These are phyloP conservation scores for Craniophora ligustri DNA, from an alignment of 2,888 invertebrate genomes.

Conservation along the genomic window DNA sequence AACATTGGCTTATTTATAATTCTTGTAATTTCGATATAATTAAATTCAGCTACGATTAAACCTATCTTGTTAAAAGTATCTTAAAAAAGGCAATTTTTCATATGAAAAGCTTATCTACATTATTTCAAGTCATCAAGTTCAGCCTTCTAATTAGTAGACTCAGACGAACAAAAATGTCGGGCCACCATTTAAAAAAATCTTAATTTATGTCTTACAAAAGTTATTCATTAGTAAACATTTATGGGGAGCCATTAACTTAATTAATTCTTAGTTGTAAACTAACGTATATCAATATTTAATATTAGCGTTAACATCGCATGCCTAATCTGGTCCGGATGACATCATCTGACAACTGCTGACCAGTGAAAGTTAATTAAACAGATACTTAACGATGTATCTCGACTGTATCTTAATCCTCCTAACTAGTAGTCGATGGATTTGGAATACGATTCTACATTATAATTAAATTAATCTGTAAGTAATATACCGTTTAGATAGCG, in stretches of 20 bases:
- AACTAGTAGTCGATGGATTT: slow-evolving; percentile 46
- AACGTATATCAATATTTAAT: slow-evolving; percentile 46
- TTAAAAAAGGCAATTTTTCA: too few species aligned
- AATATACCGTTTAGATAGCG: too few species aligned
- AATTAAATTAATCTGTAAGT: slow-evolving; percentile 2
- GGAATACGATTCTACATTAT: slow-evolving; percentile 38
- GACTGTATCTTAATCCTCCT: slow-evolving; percentile 54
- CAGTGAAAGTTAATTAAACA: slow-evolving; percentile 80
- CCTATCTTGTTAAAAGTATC: too few species aligned
- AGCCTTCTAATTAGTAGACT: too few species aligned
- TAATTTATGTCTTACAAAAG: slow-evolving; percentile 24
- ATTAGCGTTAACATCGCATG: slow-evolving; percentile 33
- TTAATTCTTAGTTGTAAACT: slow-evolving; percentile 41
- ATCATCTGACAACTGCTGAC: slow-evolving; percentile 64
- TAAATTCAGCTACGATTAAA: too few species aligned
- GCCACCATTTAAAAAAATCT: background rate
- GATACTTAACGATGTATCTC: slow-evolving; percentile 61
- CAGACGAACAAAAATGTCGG: background rate
- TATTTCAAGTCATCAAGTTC: too few species aligned
- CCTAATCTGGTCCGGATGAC: slow-evolving; percentile 63
- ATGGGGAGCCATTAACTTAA: slow-evolving; percentile 44
- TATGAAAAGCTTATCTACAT: too few species aligned
- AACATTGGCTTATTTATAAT: too few species aligned
- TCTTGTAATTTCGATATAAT: too few species aligned
- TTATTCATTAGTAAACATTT: slow-evolving; percentile 33